Conservation (phyloP, 53 echinoderm and acorn worm genomes). For the Antedon mediterranea region DNA sequence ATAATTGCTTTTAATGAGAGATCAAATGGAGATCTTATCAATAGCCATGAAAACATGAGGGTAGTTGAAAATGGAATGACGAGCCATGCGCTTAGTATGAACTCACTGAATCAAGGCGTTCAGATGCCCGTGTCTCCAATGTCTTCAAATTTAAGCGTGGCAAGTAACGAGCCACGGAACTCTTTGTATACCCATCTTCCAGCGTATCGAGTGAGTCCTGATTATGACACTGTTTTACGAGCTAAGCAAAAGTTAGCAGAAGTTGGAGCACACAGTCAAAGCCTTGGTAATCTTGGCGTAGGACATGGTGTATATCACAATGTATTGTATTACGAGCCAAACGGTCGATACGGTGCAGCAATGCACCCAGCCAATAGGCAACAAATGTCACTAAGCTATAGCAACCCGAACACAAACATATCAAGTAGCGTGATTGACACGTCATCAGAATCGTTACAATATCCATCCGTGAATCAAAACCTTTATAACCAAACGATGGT, state of each 20-base stretch:
- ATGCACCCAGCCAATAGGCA: slow-evolving; percentile 32
- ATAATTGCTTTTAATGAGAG: background rate
- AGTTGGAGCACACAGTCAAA: slow-evolving; percentile 72
- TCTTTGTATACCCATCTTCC: slow-evolving; percentile 47
- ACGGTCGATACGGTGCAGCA: background rate
- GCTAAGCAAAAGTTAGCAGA: slow-evolving; percentile 34
- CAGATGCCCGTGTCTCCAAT: slow-evolving; percentile 63
- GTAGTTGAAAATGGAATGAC: slow-evolving; percentile 44
- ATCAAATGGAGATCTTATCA: background rate
- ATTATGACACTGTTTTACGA: slow-evolving; percentile 59
- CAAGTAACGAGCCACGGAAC: slow-evolving; percentile 56
- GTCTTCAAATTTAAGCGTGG: slow-evolving; percentile 76
- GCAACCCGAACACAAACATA: slow-evolving; percentile 36
- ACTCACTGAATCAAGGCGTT: slow-evolving; percentile 65
- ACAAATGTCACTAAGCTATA: slow-evolving; percentile 63
- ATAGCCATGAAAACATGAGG: background rate
- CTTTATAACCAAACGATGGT: slow-evolving; percentile 56
- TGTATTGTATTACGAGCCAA: slow-evolving; percentile 19
- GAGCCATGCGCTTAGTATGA: slow-evolving; percentile 54
- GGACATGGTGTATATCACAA: slow-evolving; percentile 43
- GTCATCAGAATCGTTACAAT: slow-evolving; percentile 71
- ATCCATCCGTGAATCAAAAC: slow-evolving; percentile 36
- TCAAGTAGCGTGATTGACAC: slow-evolving; percentile 30
- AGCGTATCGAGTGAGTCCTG: slow-evolving; percentile 68
- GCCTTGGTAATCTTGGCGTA: slow-evolving; percentile 48